Evolutionary conservation across 1,140 invertebrate genomes (phyloP).

Genomic region (Scaptomyza pallida): DNA sequence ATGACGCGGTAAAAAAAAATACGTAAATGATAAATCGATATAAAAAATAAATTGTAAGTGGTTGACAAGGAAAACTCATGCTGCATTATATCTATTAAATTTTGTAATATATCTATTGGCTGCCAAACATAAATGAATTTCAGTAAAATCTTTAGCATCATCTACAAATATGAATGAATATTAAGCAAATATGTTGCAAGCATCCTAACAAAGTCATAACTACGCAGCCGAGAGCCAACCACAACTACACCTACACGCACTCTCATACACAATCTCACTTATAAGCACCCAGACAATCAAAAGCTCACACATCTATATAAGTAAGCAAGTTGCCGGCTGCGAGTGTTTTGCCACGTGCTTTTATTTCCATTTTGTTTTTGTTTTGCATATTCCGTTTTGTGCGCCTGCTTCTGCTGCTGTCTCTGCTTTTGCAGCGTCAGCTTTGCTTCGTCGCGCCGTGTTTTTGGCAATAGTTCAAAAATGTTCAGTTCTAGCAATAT

Average conservation of each 20-base stretch:
- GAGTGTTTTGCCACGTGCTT: slow-evolving; percentile 41
- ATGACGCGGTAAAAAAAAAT: slow-evolving; percentile 28
- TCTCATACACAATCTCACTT: neutral
- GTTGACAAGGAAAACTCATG: too few relatives aligned
- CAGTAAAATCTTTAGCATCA: too few relatives aligned
- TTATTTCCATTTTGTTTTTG: slow-evolving; percentile 49
- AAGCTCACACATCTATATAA: neutral
- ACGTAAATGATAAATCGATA: slow-evolving; percentile 26
- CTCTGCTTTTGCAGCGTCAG: slow-evolving; percentile 28
- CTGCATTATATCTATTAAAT: too few relatives aligned
- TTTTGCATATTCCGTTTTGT: slow-evolving; percentile 56
- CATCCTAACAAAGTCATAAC: too few relatives aligned
- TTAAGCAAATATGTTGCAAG: too few relatives aligned
- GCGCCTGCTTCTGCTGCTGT: slow-evolving; percentile 24
- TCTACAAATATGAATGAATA: too few relatives aligned
- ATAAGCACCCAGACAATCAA: neutral
- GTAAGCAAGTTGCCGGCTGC: slow-evolving; percentile 30
- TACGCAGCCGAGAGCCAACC: too few relatives aligned
- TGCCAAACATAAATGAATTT: too few relatives aligned
- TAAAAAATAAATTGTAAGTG: too few relatives aligned
- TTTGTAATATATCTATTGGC: too few relatives aligned
- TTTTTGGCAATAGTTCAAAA: slow-evolving; percentile 65
- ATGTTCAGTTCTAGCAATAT: slow-evolving; percentile 43
- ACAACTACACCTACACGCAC: neutral
- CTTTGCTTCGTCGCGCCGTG: slow-evolving; percentile 42